Evolutionary conservation across 2,888 invertebrate species (phyloP).

Genomic region (Disparrhopalites patrizii): DNA sequence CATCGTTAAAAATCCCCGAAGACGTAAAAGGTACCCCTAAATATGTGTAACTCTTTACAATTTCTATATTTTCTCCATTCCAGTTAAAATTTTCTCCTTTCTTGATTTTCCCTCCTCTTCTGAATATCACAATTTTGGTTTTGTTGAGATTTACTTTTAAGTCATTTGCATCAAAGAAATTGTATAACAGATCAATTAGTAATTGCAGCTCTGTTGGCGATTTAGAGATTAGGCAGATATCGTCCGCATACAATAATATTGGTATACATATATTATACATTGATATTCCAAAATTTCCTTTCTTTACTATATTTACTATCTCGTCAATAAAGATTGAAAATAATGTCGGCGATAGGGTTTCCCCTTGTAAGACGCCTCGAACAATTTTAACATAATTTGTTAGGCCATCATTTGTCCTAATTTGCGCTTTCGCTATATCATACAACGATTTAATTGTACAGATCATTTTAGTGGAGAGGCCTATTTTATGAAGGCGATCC

Average conservation of each 20-base stretch:
- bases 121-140: slow-evolving; percentile 2
- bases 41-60: too few relatives aligned
- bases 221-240: background rate
- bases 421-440: too few relatives aligned
- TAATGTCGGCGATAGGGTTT: background rate
- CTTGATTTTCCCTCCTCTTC: background rate
- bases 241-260: slow-evolving; percentile 5
- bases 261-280: background rate
- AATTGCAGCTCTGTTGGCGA: background rate
- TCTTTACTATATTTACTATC: background rate
- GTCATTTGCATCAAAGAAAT: background rate
- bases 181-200: background rate
- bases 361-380: slow-evolving; percentile 11
- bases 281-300: background rate
- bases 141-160: background rate
- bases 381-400: background rate
- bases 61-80: background rate
- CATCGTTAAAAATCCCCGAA: too few relatives aligned
- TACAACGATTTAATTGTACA: too few relatives aligned
- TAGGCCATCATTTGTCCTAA: too few relatives aligned
- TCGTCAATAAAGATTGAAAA: background rate
- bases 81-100: background rate
- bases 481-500: too few relatives aligned
- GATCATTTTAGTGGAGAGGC: too few relatives aligned
- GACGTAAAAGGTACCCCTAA: too few relatives aligned